These are phyloP conservation scores for Rhagophthalmus giganteus DNA, from an alignment of 2,888 invertebrate species.

Conservation along the genomic window DNA sequence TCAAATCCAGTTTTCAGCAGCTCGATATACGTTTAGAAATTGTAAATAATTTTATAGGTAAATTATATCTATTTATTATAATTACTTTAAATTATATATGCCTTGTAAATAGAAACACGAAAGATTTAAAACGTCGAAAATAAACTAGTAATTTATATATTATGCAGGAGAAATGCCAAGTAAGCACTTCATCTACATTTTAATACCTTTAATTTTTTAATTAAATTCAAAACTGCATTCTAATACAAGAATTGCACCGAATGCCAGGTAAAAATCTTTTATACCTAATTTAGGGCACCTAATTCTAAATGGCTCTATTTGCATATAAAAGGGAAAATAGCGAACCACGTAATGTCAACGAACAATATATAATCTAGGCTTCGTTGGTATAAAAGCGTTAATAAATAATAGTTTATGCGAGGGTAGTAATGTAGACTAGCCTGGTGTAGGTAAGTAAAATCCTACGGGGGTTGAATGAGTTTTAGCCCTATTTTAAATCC, in stretches of 20 bases:
- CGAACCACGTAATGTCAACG: constrained; percentile 37
- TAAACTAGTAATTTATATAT: background rate
- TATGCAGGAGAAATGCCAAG: constrained; percentile 8
- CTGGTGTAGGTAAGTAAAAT: constrained; percentile 20
- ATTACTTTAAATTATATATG: background rate
- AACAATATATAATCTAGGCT: constrained; percentile 40
- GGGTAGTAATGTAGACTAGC: constrained; percentile 30
- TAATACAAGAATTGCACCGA: constrained; percentile 21
- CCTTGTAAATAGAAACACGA: background rate
- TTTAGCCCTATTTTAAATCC: constrained; percentile 11
- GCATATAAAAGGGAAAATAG: constrained; percentile 40
- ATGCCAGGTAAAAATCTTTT: constrained; percentile 31
- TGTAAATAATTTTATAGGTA: too few relatives aligned
- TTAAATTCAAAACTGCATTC: constrained; percentile 25
- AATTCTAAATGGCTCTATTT: constrained; percentile 39
- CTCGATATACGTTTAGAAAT: too few relatives aligned
- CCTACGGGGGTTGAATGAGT: constrained; percentile 14
- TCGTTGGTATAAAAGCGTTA: constrained; percentile 36
- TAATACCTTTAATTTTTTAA: constrained; percentile 31
- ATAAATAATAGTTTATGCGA: constrained; percentile 39
- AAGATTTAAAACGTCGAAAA: background rate
- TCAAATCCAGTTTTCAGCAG: too few relatives aligned
- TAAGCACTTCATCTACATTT: constrained; percentile 30
- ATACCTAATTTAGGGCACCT: constrained; percentile 39
- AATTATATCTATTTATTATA: background rate